Conservation (phyloP, 2,113 vertebrate species). For the Tachysurus vachellii region DNA sequence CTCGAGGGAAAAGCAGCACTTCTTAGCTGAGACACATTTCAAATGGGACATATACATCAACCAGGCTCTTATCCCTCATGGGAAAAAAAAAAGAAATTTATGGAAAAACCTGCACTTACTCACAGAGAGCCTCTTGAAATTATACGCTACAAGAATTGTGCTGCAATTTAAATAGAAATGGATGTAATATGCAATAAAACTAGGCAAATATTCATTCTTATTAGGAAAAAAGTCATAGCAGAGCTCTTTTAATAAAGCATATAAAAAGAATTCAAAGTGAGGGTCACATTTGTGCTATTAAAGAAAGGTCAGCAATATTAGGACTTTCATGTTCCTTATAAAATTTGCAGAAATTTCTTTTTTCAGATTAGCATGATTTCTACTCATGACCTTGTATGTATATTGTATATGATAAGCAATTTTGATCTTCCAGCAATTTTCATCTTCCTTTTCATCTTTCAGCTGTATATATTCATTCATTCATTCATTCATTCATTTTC, state of each 20-base stretch:
- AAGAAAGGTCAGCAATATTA: not conserved
- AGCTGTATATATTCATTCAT: no score
- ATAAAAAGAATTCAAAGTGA: not conserved
- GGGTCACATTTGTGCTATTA: not conserved
- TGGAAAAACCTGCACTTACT: not conserved
- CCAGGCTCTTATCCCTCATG: not conserved
- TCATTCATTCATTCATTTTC: no score
- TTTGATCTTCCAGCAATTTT: not conserved
- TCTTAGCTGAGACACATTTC: not conserved
- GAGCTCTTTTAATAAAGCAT: not conserved
- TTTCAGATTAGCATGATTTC: not conserved
- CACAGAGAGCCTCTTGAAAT: not conserved
- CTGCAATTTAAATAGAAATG: not conserved
- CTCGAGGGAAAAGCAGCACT: not conserved
- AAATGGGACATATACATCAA: not conserved
- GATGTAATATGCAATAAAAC: not conserved
- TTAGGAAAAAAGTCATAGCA: not conserved
- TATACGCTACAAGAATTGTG: not conserved
- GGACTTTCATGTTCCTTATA: not conserved
- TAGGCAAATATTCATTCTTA: not conserved
- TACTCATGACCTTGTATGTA: slow-evolving; percentile 5
- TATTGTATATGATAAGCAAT: slow-evolving; percentile 1
- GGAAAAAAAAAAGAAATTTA: not conserved
- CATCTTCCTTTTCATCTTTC: no score
- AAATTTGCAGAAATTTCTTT: slow-evolving; percentile 5